Evolutionary conservation across 2,113 vertebrate species (phyloP).

Genomic region (Corythoichthys haematopterus): DNA sequence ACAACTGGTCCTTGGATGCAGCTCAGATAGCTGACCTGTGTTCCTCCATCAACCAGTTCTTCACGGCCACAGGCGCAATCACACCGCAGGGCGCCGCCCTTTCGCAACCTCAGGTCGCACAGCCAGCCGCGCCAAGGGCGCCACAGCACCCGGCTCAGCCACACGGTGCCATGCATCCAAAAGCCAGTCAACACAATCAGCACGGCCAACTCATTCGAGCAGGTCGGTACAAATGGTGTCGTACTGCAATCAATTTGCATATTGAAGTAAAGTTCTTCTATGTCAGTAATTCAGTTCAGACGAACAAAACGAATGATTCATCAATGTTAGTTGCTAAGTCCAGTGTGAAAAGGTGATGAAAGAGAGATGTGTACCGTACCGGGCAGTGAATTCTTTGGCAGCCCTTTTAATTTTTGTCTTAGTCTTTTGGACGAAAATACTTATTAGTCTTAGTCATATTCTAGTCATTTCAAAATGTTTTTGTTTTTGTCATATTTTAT

Average conservation of each 20-base stretch:
- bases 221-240: conserved; percentile 45
- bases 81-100: conserved; percentile 74
- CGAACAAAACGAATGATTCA: neutral
- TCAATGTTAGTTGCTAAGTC: too few species aligned
- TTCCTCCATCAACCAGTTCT: conserved; percentile 85
- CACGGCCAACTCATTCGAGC: conserved; percentile 75
- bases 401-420: too few species aligned
- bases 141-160: conserved; percentile 57
- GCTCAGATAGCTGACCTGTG: conserved; percentile 83
- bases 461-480: too few species aligned
- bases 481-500: too few species aligned
- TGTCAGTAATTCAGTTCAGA: neutral
- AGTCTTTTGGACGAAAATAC: too few species aligned
- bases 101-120: conserved; percentile 71
- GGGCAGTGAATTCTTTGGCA: too few species aligned
- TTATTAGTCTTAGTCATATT: too few species aligned
- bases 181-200: conserved; percentile 69
- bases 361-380: too few species aligned
- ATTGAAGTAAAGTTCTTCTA: neutral
- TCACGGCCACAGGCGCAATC: conserved; percentile 81
- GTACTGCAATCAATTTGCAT: neutral
- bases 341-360: too few species aligned
- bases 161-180: conserved; percentile 75
- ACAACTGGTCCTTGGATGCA: conserved; percentile 84
- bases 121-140: conserved; percentile 58